Conservation (phyloP, 2,797 vertebrate genomes). For the Typhlichthys eigenmanni region DNA sequence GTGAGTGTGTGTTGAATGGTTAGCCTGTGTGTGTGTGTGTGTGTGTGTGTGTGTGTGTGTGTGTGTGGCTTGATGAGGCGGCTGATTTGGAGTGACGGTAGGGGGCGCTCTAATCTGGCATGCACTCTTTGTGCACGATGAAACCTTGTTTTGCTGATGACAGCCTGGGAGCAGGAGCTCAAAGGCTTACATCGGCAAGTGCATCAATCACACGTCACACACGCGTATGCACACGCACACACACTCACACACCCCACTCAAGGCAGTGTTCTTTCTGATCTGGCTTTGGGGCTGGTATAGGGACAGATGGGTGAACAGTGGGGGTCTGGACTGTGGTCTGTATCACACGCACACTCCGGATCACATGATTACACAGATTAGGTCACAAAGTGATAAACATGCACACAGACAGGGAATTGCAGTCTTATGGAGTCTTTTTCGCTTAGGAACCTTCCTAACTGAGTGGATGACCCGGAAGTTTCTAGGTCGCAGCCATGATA, state of each 20-base stretch:
- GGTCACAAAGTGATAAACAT: conserved; percentile 54
- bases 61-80: conserved; percentile 59
- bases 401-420: conserved; percentile 42
- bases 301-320: conserved; percentile 78
- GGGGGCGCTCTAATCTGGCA: conserved; percentile 74
- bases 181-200: conserved; percentile 44
- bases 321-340: conserved; percentile 60
- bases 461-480: too few relatives aligned
- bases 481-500: too few relatives aligned
- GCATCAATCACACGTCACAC: conserved; percentile 30
- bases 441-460: too few relatives aligned
- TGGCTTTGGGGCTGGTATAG: conserved; percentile 61
- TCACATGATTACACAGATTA: conserved; percentile 45
- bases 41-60: conserved; percentile 40
- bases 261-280: conserved; percentile 69
- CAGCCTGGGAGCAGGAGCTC: conserved; percentile 63
- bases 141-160: conserved; percentile 70
- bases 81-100: conserved; percentile 68
- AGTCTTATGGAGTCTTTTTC: conserved; percentile 6
- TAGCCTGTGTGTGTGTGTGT: conserved; percentile 20
- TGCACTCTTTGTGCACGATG: conserved; percentile 55
- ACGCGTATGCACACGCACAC: conserved; percentile 9
- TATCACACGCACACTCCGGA: conserved; percentile 39
- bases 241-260: conserved; percentile 36
- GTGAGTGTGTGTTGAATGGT: background rate